phyloP scores from a whole-genome alignment of 1,140 invertebrate species.

The Plutomurus gul region DNA sequence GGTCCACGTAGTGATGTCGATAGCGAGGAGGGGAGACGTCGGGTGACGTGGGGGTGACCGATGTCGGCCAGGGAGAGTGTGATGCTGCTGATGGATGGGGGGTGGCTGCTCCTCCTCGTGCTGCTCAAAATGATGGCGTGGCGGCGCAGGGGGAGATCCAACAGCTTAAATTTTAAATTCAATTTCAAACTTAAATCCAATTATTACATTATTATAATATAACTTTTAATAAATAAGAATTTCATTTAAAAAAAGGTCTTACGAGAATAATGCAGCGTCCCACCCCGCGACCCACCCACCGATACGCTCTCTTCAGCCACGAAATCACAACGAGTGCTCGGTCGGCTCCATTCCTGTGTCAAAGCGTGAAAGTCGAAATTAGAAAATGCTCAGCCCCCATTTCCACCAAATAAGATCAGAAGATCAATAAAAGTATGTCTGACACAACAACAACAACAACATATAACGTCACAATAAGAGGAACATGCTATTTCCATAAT shows the following conservation, averaged over 20 bases:
- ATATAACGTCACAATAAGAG: too few species aligned
- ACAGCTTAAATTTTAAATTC: too few species aligned
- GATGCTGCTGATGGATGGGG: conserved; percentile 55
- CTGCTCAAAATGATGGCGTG: conserved; percentile 52
- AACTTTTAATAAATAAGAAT: not conserved
- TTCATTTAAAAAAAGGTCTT: too few species aligned
- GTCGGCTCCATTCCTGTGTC: conserved; percentile 54
- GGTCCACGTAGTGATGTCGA: conserved; percentile 52
- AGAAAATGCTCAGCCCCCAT: too few species aligned
- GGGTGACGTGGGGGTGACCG: conserved; percentile 60
- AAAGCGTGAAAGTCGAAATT: too few species aligned
- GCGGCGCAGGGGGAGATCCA: conserved; percentile 53
- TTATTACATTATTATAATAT: not conserved
- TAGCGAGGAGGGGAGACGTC: conserved; percentile 56
- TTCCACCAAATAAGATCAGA: too few species aligned
- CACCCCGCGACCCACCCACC: conserved; percentile 45
- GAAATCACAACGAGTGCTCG: conserved; percentile 54
- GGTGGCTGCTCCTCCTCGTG: conserved; percentile 49
- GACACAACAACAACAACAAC: too few species aligned
- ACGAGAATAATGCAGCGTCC: conserved; percentile 48
- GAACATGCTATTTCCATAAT: too few species aligned
- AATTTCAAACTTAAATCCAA: not conserved
- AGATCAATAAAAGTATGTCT: too few species aligned
- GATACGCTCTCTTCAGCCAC: conserved; percentile 54
- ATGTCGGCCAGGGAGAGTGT: conserved; percentile 54